Conservation (phyloP, 2,888 invertebrate species). For the Monopis laevigella region DNA sequence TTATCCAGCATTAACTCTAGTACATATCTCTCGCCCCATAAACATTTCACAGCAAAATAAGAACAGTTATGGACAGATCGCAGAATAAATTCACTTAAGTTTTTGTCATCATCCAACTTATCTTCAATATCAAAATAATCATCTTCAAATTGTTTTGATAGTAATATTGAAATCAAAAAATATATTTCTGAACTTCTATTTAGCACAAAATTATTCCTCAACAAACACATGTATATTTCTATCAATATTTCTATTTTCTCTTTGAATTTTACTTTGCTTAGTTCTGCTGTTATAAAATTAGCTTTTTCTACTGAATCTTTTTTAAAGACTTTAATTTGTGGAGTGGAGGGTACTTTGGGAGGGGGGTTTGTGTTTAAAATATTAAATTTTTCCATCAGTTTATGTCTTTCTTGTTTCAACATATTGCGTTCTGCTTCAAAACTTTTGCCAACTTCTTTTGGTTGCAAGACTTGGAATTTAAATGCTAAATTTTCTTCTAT, state of each 20-base stretch:
- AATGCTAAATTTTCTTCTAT: slow-evolving; percentile 49
- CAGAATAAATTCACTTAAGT: slow-evolving; percentile 36
- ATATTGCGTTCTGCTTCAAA: slow-evolving; percentile 51
- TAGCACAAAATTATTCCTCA: slow-evolving; percentile 69
- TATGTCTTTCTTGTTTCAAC: slow-evolving; percentile 50
- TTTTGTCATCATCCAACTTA: slow-evolving; percentile 21
- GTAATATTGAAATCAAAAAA: slow-evolving; percentile 72
- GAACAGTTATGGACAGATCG: slow-evolving; percentile 73
- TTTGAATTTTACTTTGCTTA: slow-evolving; percentile 51
- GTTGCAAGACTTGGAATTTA: slow-evolving; percentile 37
- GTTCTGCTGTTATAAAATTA: slow-evolving; percentile 43
- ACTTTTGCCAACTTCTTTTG: slow-evolving; percentile 35
- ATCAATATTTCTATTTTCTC: slow-evolving; percentile 64
- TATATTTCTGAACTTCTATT: slow-evolving; percentile 75
- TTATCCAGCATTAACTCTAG: slow-evolving; percentile 69
- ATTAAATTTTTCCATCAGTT: slow-evolving; percentile 57
- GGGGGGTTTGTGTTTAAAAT: slow-evolving; percentile 37
- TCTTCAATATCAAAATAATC: slow-evolving; percentile 32
- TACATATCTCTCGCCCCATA: slow-evolving; percentile 67
- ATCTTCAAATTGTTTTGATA: slow-evolving; percentile 53
- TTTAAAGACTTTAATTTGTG: slow-evolving; percentile 41
- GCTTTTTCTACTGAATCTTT: slow-evolving; percentile 31
- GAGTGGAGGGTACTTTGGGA: slow-evolving; percentile 29
- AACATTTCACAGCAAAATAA: slow-evolving; percentile 76
- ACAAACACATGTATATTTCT: slow-evolving; percentile 65